These are phyloP conservation scores for Netelia inedita DNA, from an alignment of 2,888 invertebrate genomes.

Conservation along the genomic window DNA sequence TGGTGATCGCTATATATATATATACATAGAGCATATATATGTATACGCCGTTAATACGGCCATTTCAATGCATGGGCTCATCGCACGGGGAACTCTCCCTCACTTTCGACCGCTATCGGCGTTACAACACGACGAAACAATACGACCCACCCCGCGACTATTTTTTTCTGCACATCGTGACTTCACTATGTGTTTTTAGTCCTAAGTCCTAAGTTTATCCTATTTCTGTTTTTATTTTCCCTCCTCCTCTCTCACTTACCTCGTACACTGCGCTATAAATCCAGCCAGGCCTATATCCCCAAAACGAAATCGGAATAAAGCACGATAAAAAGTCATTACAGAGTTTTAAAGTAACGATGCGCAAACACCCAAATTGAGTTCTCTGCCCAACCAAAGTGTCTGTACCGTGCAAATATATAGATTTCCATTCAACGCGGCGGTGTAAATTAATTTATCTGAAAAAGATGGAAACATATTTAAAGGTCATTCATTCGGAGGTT, in stretches of 20 bases:
- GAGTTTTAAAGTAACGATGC: background rate
- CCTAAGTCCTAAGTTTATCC: too few species aligned
- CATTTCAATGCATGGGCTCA: constrained; percentile 68
- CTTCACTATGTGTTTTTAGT: too few species aligned
- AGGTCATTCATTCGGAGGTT: too few species aligned
- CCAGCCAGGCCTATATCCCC: too few species aligned
- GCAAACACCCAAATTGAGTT: background rate
- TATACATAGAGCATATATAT: background rate
- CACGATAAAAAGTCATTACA: too few species aligned
- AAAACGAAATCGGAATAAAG: too few species aligned
- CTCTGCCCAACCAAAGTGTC: too few species aligned
- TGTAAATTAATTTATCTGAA: too few species aligned
- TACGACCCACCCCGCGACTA: constrained; percentile 4
- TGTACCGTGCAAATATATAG: too few species aligned
- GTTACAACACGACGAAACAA: constrained; percentile 64
- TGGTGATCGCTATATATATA: constrained; percentile 61
- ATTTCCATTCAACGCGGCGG: too few species aligned
- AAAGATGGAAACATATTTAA: too few species aligned
- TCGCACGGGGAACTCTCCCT: constrained; percentile 24
- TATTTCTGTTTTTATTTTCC: constrained; percentile 23
- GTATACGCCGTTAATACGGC: constrained; percentile 67
- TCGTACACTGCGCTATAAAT: constrained; percentile 22
- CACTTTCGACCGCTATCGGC: constrained; percentile 51
- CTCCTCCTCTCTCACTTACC: constrained; percentile 21
- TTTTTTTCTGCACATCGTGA: background rate